Percentiles rank a stretch among this genome's conserved stretches.
These are phyloP conservation scores for Lutjanus erythropterus DNA, from an alignment of 2,113 vertebrate genomes.

Conservation along the genomic window DNA sequence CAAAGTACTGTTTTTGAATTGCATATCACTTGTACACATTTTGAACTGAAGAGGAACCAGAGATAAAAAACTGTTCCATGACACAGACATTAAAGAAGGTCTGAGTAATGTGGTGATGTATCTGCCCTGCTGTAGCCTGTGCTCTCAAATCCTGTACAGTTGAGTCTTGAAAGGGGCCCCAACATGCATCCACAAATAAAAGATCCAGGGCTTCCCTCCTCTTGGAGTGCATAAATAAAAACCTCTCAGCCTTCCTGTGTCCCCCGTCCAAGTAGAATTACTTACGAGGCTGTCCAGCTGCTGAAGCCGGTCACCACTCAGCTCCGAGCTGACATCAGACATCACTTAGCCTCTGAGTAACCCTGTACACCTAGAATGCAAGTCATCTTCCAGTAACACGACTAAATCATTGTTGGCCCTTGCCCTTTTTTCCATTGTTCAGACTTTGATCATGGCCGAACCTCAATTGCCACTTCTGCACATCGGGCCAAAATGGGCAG, in stretches of 20 bases:
- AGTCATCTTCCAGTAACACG: slow-evolving; percentile 63
- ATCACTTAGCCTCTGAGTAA: slow-evolving; percentile 67
- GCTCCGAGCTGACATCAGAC: slow-evolving; percentile 53
- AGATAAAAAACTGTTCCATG: background rate
- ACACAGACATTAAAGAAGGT: slow-evolving; percentile 5
- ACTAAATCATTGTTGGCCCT: slow-evolving; percentile 66
- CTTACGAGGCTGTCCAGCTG: slow-evolving; percentile 71
- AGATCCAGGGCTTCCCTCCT: slow-evolving; percentile 35
- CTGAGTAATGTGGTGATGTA: slow-evolving; percentile 11
- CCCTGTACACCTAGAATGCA: slow-evolving; percentile 61
- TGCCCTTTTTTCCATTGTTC: slow-evolving; percentile 50
- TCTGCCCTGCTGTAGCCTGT: slow-evolving; percentile 1
- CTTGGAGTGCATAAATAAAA: slow-evolving; percentile 68
- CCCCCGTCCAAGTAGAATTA: slow-evolving; percentile 55
- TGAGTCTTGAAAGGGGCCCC: slow-evolving; percentile 43
- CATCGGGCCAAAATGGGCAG: slow-evolving; percentile 56
- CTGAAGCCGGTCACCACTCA: slow-evolving; percentile 61
- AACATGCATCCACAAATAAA: slow-evolving; percentile 53
- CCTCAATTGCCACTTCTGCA: slow-evolving; percentile 59
- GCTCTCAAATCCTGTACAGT: slow-evolving; percentile 10
- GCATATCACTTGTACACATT: background rate
- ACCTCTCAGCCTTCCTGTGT: slow-evolving; percentile 49
- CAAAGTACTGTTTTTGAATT: background rate
- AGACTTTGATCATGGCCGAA: slow-evolving; percentile 66
- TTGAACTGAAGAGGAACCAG: background rate